Conservation (phyloP, 2,113 vertebrate species). For the Muscicapa adusta region DNA sequence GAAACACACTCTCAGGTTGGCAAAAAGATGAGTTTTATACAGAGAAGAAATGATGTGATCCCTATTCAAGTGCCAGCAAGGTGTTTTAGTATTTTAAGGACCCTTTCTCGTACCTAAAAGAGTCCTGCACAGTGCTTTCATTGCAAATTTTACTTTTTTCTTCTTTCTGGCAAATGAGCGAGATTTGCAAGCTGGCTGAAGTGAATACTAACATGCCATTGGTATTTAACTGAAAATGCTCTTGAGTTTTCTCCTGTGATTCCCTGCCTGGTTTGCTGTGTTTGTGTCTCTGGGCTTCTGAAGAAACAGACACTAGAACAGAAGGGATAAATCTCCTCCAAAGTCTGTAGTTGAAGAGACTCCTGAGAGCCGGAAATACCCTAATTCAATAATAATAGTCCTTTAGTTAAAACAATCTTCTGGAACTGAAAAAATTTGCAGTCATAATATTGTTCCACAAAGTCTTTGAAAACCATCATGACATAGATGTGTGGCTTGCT, state of each 20-base stretch:
- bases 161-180: neutral
- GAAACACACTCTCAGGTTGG: neutral
- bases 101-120: neutral
- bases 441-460: neutral
- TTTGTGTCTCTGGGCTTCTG: neutral
- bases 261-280: neutral
- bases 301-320: neutral
- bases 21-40: neutral
- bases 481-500: neutral
- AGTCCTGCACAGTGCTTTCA: neutral
- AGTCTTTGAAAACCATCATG: neutral
- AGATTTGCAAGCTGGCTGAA: neutral
- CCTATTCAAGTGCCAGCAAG: neutral
- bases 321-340: neutral
- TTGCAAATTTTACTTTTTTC: neutral
- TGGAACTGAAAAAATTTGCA: neutral
- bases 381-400: neutral
- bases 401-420: neutral
- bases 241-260: neutral
- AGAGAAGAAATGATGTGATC: neutral
- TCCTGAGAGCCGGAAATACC: neutral
- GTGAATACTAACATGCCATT: neutral
- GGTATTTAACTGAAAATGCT: neutral
- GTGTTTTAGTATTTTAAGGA: neutral
- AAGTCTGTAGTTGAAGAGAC: neutral